phyloP scores from a whole-genome alignment of 2,113 vertebrate species.

The Empidonax traillii region DNA sequence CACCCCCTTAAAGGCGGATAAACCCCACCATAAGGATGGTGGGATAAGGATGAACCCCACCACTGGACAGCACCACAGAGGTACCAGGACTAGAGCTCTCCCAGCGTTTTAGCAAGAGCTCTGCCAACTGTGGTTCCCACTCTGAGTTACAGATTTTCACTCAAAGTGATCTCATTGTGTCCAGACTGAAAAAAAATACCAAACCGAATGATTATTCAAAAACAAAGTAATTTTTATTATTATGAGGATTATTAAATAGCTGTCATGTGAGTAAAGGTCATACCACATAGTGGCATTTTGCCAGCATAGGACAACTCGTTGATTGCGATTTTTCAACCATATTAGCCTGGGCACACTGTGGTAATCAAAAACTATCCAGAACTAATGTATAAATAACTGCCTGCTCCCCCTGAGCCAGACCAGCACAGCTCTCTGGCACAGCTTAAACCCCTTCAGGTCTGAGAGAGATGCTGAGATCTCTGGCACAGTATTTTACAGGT shows the following conservation, averaged over 20 bases:
- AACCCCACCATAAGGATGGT: no score
- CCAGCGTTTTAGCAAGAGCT: not conserved
- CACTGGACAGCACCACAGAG: not conserved
- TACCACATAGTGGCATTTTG: constrained; percentile 72
- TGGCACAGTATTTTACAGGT: not conserved
- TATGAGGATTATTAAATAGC: constrained; percentile 62
- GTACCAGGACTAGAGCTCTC: not conserved
- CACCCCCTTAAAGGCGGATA: not conserved
- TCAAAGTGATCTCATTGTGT: constrained; percentile 5
- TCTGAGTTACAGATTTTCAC: not conserved
- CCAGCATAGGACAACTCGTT: constrained; percentile 69
- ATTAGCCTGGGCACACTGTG: constrained; percentile 75
- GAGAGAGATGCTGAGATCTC: not conserved
- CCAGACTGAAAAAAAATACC: not conserved
- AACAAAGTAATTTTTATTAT: constrained; percentile 48
- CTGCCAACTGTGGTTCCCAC: not conserved
- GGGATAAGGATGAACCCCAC: no score
- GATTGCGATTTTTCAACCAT: constrained; percentile 79
- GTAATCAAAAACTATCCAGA: constrained; percentile 79
- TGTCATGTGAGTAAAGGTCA: constrained; percentile 71
- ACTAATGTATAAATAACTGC: constrained; percentile 79
- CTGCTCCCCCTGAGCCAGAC: constrained; percentile 49
- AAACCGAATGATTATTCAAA: constrained; percentile 14
- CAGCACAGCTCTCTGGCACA: constrained; percentile 32
- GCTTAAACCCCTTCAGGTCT: constrained; percentile 15